A percentile compares a stretch with the other conserved stretches of the same genome.
Evolutionary conservation across 2,797 vertebrate genomes (phyloP).

Genomic region (Pygocentrus nattereri): DNA sequence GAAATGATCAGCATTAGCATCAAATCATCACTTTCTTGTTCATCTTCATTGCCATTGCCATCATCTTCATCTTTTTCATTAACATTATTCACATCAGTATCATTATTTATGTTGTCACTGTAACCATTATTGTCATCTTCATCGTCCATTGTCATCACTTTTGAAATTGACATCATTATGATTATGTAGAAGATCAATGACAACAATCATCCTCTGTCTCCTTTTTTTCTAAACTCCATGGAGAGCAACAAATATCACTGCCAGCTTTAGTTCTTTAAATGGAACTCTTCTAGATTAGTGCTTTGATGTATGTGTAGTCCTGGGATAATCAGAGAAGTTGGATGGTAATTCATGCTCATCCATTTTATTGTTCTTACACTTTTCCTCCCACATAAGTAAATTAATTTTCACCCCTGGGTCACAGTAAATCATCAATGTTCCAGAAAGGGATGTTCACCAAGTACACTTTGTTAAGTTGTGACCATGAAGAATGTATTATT

Average conservation of each 20-base stretch:
- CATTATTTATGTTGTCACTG: too few species aligned
- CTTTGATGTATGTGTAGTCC: slow-evolving; percentile 7
- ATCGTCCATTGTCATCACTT: neutral
- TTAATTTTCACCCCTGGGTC: slow-evolving; percentile 75
- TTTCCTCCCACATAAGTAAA: slow-evolving; percentile 77
- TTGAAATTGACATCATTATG: too few species aligned
- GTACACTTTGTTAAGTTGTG: slow-evolving; percentile 76
- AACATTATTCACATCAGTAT: too few species aligned
- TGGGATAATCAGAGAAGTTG: neutral
- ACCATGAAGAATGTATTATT: slow-evolving; percentile 80
- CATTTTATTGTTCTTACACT: slow-evolving; percentile 71
- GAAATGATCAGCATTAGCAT: neutral
- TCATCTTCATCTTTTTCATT: neutral
- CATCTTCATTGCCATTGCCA: neutral
- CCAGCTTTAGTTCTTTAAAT: slow-evolving; percentile 12
- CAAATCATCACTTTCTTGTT: neutral
- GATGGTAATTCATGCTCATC: slow-evolving; percentile 45
- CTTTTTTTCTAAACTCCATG: neutral
- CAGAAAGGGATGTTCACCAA: slow-evolving; percentile 64
- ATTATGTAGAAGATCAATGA: too few species aligned
- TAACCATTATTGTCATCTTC: too few species aligned
- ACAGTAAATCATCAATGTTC: slow-evolving; percentile 69
- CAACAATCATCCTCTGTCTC: neutral
- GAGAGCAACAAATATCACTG: neutral
- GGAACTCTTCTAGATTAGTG: neutral